phyloP scores from a whole-genome alignment of 1,140 invertebrate genomes.

The Zaprionus inermis region DNA sequence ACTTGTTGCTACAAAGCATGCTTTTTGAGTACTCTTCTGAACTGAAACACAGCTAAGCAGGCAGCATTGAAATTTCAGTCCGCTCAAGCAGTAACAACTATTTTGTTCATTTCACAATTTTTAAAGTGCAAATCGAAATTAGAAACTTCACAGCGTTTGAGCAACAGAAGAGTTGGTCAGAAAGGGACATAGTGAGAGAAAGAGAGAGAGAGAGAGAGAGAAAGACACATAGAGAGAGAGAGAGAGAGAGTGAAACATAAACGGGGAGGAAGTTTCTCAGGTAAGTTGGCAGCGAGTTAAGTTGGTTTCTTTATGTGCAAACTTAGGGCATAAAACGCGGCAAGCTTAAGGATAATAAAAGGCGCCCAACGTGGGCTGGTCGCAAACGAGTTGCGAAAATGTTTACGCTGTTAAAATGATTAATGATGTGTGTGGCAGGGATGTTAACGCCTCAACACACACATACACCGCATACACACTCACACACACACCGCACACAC shows the following conservation, averaged over 20 bases:
- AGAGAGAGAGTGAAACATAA: neutral
- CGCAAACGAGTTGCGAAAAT: constrained; percentile 44
- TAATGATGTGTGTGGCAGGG: constrained; percentile 74
- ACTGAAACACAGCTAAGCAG: neutral
- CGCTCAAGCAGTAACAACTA: neutral
- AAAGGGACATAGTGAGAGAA: neutral
- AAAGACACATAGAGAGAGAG: neutral
- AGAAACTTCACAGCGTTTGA: neutral
- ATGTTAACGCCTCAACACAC: constrained; percentile 67
- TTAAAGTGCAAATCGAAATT: neutral
- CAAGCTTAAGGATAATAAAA: constrained; percentile 29
- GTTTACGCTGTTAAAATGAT: constrained; percentile 68
- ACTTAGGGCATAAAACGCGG: constrained; percentile 53
- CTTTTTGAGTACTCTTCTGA: too few species aligned
- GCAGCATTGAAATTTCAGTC: neutral
- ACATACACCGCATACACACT: constrained; percentile 27
- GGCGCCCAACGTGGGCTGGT: constrained; percentile 13
- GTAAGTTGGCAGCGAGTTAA: constrained; percentile 12
- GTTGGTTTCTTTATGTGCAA: constrained; percentile 40
- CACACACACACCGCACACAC: constrained; percentile 27
- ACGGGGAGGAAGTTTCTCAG: constrained; percentile 1
- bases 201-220: neutral
- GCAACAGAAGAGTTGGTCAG: neutral
- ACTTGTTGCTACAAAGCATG: too few species aligned
- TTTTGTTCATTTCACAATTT: neutral